Conservation (phyloP, 1,140 invertebrate genomes). For the Palaemon carinicauda region DNA sequence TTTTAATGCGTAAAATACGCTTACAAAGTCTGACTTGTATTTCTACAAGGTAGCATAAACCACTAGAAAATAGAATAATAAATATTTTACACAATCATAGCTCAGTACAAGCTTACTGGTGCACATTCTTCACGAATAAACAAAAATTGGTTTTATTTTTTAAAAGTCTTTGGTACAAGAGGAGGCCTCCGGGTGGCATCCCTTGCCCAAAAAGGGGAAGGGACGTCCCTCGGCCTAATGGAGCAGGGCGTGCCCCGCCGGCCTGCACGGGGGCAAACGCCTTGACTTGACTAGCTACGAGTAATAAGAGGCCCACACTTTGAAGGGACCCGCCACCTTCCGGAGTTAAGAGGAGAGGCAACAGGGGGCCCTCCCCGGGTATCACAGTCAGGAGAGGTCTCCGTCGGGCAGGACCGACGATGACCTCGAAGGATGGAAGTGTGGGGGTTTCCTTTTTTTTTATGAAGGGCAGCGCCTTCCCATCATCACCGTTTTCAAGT, state of each 20-base stretch:
- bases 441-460: background rate
- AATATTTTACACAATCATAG: slow-evolving; percentile 41
- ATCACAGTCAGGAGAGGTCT: slow-evolving; percentile 49
- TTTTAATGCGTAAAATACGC: slow-evolving; percentile 35
- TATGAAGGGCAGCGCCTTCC: background rate
- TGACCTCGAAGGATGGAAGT: background rate
- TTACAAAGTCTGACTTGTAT: slow-evolving; percentile 41
- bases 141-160: background rate
- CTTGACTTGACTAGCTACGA: slow-evolving; percentile 16
- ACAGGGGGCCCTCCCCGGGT: background rate
- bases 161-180: slow-evolving; percentile 46
- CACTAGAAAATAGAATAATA: slow-evolving; percentile 43
- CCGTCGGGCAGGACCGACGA: background rate
- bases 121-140: background rate
- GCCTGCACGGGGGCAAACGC: background rate
- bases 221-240: no score
- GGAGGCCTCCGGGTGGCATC: no score
- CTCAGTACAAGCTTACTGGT: slow-evolving; percentile 37
- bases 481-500: background rate
- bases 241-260: background rate
- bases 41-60: slow-evolving; percentile 23
- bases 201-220: no score
- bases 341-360: background rate
- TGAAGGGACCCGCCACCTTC: background rate
- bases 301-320: background rate